phyloP scores from a whole-genome alignment of 1,140 invertebrate species.

The Zaprionus tsacasi region DNA sequence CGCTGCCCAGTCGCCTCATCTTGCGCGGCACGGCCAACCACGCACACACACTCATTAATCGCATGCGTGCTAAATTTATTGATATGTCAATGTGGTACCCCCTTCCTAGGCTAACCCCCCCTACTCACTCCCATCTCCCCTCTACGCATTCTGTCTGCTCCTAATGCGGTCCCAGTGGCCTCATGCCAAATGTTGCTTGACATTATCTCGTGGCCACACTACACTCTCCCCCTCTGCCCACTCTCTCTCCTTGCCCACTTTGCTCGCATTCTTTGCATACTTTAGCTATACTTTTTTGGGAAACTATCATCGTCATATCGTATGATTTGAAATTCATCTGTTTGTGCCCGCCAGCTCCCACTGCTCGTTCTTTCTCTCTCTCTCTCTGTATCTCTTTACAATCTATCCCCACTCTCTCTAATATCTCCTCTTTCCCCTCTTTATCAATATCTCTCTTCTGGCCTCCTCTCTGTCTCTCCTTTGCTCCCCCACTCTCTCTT shows the following conservation, averaged over 20 bases:
- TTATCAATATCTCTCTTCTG: no score
- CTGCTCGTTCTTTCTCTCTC: neutral
- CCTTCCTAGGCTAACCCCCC: slow-evolving; percentile 10
- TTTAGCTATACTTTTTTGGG: neutral
- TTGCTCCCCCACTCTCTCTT: neutral
- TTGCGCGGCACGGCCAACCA: slow-evolving; percentile 19
- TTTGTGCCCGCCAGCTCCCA: neutral
- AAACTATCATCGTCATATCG: slow-evolving; percentile 4
- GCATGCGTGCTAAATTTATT: slow-evolving; percentile 75
- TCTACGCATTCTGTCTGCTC: neutral
- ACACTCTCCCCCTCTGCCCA: neutral
- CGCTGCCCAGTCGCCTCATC: slow-evolving; percentile 35
- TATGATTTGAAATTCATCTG: neutral
- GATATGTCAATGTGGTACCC: slow-evolving; percentile 62
- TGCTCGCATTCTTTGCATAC: neutral
- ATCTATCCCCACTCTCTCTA: neutral
- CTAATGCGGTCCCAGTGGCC: slow-evolving; percentile 23
- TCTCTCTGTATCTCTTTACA: slow-evolving; percentile 1
- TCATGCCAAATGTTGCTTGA: slow-evolving; percentile 33
- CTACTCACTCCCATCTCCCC: neutral
- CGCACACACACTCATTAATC: slow-evolving; percentile 58
- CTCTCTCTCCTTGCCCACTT: neutral
- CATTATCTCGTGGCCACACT: slow-evolving; percentile 10
- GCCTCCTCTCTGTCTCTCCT: neutral
- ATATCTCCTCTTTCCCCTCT: neutral